phyloP scores from a whole-genome alignment of 2,113 vertebrate species.

The Cyanocitta stelleri region DNA sequence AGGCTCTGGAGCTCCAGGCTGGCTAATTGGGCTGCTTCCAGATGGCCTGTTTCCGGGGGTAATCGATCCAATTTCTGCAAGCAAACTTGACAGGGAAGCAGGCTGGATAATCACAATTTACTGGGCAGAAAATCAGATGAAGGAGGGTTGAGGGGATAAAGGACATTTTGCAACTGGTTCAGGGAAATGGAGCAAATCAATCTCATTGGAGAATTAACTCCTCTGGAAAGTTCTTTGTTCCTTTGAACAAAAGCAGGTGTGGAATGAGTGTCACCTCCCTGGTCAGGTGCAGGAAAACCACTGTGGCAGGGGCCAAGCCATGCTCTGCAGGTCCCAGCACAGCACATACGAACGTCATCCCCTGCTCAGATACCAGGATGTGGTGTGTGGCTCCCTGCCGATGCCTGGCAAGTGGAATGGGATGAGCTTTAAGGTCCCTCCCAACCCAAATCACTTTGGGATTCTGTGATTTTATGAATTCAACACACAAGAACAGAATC shows the following conservation, averaged over 20 bases:
- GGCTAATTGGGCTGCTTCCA: conserved; percentile 25
- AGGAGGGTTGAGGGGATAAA: not conserved
- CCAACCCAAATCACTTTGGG: not conserved
- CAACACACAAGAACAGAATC: not conserved
- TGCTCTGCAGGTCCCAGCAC: not conserved
- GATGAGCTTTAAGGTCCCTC: not conserved
- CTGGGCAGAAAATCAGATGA: conserved; percentile 15
- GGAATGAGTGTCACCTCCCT: not conserved
- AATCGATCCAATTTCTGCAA: conserved; percentile 52
- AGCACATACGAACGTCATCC: not conserved
- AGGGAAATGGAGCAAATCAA: not conserved
- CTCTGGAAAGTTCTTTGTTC: not conserved
- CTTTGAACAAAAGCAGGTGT: not conserved
- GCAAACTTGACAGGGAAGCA: not conserved
- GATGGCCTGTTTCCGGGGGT: conserved; percentile 32
- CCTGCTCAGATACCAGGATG: not conserved
- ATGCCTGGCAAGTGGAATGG: not conserved
- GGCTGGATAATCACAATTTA: conserved; percentile 25
- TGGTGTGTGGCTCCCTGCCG: not conserved
- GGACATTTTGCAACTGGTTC: not conserved
- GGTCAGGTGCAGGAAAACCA: not conserved
- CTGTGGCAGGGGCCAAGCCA: not conserved
- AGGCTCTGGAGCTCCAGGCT: not conserved
- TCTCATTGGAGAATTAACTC: not conserved
- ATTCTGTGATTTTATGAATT: not conserved